A percentile compares a stretch with the other conserved stretches of the same genome.
phyloP scores from a whole-genome alignment of 2,797 vertebrate species.

The Siniperca obscura region DNA sequence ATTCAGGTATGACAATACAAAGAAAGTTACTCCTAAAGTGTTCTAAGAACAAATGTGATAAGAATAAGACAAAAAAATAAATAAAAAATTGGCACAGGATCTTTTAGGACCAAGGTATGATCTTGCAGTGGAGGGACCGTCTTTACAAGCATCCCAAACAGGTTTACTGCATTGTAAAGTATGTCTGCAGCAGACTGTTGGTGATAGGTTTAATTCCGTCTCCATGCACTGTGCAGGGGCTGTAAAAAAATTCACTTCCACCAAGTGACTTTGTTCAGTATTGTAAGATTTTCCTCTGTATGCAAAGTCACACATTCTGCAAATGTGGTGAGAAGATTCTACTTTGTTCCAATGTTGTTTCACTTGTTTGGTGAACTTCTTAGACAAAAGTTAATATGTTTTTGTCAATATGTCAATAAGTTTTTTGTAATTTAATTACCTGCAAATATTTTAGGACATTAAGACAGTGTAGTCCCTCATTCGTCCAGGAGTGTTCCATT shows the following conservation, averaged over 20 bases:
- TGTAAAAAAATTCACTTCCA: conserved; percentile 17
- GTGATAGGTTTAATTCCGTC: conserved; percentile 29
- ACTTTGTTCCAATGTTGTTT: neutral
- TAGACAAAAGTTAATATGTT: neutral
- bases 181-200: conserved; percentile 40
- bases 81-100: neutral
- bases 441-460: neutral
- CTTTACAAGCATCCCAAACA: conserved; percentile 51
- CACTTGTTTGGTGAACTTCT: neutral
- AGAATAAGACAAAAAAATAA: neutral
- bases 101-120: conserved; percentile 20
- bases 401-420: neutral
- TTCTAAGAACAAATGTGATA: neutral
- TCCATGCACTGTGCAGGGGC: conserved; percentile 3
- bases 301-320: neutral
- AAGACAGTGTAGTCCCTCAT: too few species aligned
- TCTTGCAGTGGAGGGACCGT: conserved; percentile 15
- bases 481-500: too few species aligned
- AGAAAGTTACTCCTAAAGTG: neutral
- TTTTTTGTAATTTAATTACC: neutral
- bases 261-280: neutral
- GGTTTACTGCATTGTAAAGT: conserved; percentile 50
- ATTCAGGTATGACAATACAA: neutral
- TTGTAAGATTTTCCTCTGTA: neutral
- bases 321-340: neutral